Evolutionary conservation across 2,113 vertebrate genomes (phyloP).

Genomic region (Baryphthengus martii): DNA sequence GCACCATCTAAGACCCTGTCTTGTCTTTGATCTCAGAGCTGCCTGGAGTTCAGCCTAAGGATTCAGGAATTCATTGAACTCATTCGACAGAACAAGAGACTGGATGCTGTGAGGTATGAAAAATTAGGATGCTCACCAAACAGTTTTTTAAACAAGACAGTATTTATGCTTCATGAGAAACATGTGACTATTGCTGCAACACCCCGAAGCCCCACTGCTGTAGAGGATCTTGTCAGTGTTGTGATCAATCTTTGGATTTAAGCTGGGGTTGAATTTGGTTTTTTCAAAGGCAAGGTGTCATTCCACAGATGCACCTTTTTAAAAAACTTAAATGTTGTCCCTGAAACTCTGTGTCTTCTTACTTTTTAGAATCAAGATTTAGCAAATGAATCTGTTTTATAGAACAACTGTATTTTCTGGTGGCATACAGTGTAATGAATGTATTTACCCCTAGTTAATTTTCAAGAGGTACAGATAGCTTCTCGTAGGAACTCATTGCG

Average conservation of each 20-base stretch:
- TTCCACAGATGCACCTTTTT: neutral
- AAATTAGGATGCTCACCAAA: slow-evolving; percentile 29
- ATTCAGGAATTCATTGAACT: slow-evolving; percentile 99
- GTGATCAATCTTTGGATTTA: neutral
- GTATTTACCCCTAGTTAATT: neutral
- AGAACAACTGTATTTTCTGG: neutral
- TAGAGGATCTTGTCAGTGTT: neutral
- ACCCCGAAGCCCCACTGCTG: neutral
- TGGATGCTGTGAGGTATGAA: slow-evolving; percentile 94
- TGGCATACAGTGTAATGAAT: neutral
- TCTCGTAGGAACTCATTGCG: neutral
- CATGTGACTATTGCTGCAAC: neutral
- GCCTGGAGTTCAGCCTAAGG: slow-evolving; percentile 97
- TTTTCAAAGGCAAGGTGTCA: neutral
- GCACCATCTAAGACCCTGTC: slow-evolving; percentile 9
- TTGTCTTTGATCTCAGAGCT: slow-evolving; percentile 84
- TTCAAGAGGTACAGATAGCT: neutral
- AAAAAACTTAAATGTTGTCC: neutral
- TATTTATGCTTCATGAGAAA: neutral
- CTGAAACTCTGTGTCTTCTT: neutral
- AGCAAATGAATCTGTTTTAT: neutral
- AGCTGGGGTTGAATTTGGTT: neutral
- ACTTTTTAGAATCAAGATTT: neutral
- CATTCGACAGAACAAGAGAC: slow-evolving; percentile 97
- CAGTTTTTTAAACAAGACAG: neutral